Conservation (phyloP, 2,113 vertebrate species). For the Myotis yumanensis region DNA sequence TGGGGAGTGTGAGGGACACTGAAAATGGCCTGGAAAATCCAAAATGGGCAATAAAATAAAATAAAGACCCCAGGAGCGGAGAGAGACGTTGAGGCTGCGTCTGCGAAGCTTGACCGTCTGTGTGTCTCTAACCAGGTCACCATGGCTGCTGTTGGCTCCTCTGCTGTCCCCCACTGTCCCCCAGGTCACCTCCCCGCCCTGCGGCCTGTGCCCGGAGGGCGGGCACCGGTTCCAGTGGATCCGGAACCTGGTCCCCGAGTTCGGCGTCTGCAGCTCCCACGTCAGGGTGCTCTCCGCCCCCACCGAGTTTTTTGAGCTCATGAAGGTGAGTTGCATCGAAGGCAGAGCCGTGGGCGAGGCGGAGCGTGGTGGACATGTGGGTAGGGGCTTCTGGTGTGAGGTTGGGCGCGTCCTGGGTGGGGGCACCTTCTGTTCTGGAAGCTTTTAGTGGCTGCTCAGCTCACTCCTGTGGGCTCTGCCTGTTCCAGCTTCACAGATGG, state of each 20-base stretch:
- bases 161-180: constrained; percentile 88
- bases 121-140: constrained; percentile 85
- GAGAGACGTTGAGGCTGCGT: neutral
- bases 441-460: neutral
- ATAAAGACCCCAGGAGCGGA: rapidly evolving
- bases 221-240: constrained; percentile 93
- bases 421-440: neutral
- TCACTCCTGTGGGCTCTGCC: neutral
- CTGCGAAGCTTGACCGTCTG: neutral
- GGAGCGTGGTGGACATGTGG: neutral
- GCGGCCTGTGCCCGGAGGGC: constrained; percentile 85
- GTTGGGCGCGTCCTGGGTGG: neutral
- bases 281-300: constrained; percentile 93
- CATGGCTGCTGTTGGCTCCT: constrained; percentile 93
- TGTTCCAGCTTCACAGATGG: neutral
- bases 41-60: neutral
- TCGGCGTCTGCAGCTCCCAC: constrained; percentile 89
- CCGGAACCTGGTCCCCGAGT: constrained; percentile 92
- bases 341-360: too few relatives aligned
- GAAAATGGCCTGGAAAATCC: neutral
- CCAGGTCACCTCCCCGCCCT: constrained; percentile 80
- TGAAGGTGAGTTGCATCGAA: constrained; percentile 88
- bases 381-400: neutral
- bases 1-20: neutral
- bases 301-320: constrained; percentile 92